Base-by-base conservation (phyloP, 2,113 vertebrate species). In the Gadus chalcogrammus region DNA sequence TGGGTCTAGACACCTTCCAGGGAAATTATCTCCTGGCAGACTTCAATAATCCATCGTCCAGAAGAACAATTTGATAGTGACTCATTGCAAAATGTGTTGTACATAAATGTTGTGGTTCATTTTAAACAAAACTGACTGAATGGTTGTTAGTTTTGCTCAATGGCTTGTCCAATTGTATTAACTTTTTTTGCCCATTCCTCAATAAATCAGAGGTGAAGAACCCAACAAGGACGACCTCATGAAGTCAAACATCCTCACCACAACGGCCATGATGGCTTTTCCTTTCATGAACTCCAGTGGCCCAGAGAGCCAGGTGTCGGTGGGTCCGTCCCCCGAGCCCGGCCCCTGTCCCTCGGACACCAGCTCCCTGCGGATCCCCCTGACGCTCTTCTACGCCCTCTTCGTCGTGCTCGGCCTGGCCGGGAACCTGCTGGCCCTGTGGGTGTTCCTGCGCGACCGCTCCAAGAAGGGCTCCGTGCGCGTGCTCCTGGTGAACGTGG, bases 401-500 rank as follows among this genome's bases (percentile, higher is more conserved):
- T 92, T 96, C 87, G 97, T 97, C 76, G 2, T 93, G 0, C 3
- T 94, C 68, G 97, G 95, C 71, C 83, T 97, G 11, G 60, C 70
- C 22, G 94, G 95, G 38, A 98, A 98, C 79, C 67, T 91, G 70
- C 83, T 92, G 62, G 94, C 96, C 56, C 87, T 98, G 16, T 94
- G 93, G 84, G 93, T 95, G 52, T 98, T 98, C 88, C 84, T 97
- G 68, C 76, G 80, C 3, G 82, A 94, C 48, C 90, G 92, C 35
- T 85, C 88, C 20, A 98, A 95, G 82, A 94, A 92, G 87, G 97
- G 95, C 89, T 97, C 96, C 0, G 91, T 98, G 76, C 93, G 93
- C 58, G 88, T 97, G 76, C 97, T 98, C 71, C 90, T 98, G 74
- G 91, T 98, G 28, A 97, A 98, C 0, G 82, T 94, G 2, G 94